Evolutionary conservation across 1,140 invertebrate genomes (phyloP), one percentile per base, ranked within the genome.

Genomic region (Leptopilina clavipes): DNA sequence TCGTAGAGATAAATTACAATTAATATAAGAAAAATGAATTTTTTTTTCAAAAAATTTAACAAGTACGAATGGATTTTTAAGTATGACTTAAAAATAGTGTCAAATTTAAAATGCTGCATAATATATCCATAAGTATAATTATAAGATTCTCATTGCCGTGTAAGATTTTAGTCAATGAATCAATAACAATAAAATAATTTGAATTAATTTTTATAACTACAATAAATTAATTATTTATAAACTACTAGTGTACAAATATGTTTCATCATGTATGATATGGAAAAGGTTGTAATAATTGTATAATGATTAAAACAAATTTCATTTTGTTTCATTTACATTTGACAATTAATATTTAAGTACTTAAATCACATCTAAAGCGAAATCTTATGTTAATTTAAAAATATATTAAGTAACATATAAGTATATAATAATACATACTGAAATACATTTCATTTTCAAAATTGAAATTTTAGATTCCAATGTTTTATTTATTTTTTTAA

Each of bases 111-210:
- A 52, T 17, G 48, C n/a, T 52, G 48, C 48, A 52, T 52, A 52
- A 40, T 40, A n/a, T 65, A 31, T 25, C 59, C 59, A 31, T 31
- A 31, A 65, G 25, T n/a, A 65, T 14, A 65, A 52, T 52, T 52
- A 5, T 40, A 65, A 65, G 59, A 65, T 65, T 31, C 59, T 65
- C 59, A n/a, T 31, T 31, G 22, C 25, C 59, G 59, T 65, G 59
- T 65, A 65, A 65, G 59, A 65, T 65, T 65, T 65, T 65, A 65
- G 59, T 65, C 59, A 65, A 31, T 65, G 14, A 31, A 25, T 65
- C 14, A 12, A 65, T 65, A 65, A 65, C 22, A 65, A 65, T 25
- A 40, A 40, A 40, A 40, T 65, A 65, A 31, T 25, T 65, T 14
- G 19, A 65, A 65, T 25, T 22, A 31, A 31, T 65, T 65, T 37